Conservation (phyloP, 2,888 invertebrate species). For the Thecocarcelia acutangulata region DNA sequence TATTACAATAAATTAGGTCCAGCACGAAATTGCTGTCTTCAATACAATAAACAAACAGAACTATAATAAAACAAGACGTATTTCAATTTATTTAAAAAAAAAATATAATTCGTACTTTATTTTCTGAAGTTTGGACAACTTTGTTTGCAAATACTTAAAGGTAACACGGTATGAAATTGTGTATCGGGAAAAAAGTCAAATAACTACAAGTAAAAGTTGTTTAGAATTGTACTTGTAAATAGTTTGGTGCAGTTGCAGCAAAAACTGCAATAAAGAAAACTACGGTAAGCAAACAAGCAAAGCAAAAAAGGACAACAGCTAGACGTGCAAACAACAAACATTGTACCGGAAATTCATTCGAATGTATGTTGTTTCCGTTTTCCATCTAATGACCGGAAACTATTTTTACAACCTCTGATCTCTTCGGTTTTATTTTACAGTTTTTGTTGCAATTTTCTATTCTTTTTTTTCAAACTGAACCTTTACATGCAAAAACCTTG, state of each 20-base stretch:
- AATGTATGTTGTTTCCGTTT: conserved; percentile 81
- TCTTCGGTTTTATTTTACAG: conserved; percentile 59
- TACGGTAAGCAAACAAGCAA: conserved; percentile 19
- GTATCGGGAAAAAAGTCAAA: conserved; percentile 52
- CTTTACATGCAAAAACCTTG: conserved; percentile 50
- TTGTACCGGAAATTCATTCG: conserved; percentile 79
- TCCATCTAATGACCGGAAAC: conserved; percentile 80
- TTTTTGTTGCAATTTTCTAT: conserved; percentile 31
- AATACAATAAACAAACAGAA: too few relatives aligned
- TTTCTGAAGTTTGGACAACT: conserved; percentile 41
- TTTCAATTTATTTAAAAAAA: background rate
- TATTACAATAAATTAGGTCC: too few relatives aligned
- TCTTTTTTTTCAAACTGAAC: conserved; percentile 25
- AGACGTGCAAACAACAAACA: conserved; percentile 70
- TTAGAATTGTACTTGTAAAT: conserved; percentile 64
- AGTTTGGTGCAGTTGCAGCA: conserved; percentile 69
- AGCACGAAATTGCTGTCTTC: too few relatives aligned
- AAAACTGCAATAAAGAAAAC: conserved; percentile 62
- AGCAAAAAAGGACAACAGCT: conserved; percentile 42
- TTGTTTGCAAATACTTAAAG: conserved; percentile 39
- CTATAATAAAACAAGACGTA: too few relatives aligned
- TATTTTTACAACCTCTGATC: conserved; percentile 74
- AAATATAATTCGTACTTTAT: background rate
- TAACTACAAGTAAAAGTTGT: conserved; percentile 67
- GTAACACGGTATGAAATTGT: conserved; percentile 47